phyloP scores from a whole-genome alignment of 2,888 invertebrate genomes.

The Chrysina gloriosa region DNA sequence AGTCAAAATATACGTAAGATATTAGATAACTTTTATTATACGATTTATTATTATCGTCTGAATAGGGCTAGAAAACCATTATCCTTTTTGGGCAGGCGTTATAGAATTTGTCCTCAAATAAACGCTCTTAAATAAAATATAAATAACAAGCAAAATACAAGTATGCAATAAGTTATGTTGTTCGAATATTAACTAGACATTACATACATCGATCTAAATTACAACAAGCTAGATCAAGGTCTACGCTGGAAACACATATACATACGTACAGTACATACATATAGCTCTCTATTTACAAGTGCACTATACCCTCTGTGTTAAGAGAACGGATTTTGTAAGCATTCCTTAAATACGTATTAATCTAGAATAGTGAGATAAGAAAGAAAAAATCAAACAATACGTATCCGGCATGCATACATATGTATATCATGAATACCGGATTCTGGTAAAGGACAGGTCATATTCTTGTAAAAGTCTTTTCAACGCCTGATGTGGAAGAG shows the following conservation, averaged over 20 bases:
- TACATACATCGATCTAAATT: neutral
- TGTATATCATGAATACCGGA: neutral
- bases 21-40: too few relatives aligned
- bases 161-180: too few relatives aligned
- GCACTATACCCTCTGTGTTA: neutral
- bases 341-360: neutral
- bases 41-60: too few relatives aligned
- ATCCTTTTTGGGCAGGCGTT: too few relatives aligned
- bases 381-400: neutral
- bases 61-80: too few relatives aligned
- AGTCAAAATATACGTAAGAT: too few relatives aligned
- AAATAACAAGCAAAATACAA: too few relatives aligned
- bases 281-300: too few relatives aligned
- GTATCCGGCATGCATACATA: neutral
- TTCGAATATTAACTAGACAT: too few relatives aligned
- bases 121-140: too few relatives aligned
- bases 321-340: neutral
- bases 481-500: neutral
- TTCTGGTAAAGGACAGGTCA: neutral
- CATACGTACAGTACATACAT: too few relatives aligned
- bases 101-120: too few relatives aligned
- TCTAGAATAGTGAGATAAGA: neutral
- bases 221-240: neutral
- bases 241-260: neutral
- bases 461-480: neutral